phyloP scores from a whole-genome alignment of 2,888 invertebrate species.

The Parnassius smintheus region DNA sequence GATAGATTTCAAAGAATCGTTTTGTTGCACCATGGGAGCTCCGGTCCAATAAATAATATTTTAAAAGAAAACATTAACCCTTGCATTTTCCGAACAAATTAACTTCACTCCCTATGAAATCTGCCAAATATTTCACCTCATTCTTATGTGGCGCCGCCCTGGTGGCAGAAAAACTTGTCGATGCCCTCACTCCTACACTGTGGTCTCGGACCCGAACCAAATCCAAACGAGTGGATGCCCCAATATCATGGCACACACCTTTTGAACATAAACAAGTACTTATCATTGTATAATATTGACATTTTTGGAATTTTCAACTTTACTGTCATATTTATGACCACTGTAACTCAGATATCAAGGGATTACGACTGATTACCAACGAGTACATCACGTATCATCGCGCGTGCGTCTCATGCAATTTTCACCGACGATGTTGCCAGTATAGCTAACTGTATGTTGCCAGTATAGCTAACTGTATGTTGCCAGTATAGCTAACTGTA shows the following conservation, averaged over 20 bases:
- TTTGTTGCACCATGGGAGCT: too few relatives aligned
- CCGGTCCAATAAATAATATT: too few relatives aligned
- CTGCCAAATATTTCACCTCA: too few relatives aligned
- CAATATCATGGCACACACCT: neutral
- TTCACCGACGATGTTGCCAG: conserved; percentile 6
- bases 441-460: neutral
- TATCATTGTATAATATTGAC: conserved; percentile 8
- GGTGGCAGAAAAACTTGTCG: too few relatives aligned
- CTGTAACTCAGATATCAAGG: conserved; percentile 3
- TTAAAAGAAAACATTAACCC: too few relatives aligned
- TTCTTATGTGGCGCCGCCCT: too few relatives aligned
- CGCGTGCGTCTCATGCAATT: neutral
- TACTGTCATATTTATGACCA: conserved; percentile 26
- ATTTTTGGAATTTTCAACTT: conserved; percentile 22
- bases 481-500: neutral
- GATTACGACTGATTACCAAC: conserved; percentile 5
- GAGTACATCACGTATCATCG: neutral
- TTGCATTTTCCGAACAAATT: too few relatives aligned
- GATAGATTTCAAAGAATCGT: too few relatives aligned
- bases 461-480: neutral
- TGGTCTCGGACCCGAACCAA: neutral
- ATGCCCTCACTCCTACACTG: neutral
- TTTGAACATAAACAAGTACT: neutral
- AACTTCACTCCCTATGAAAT: too few relatives aligned
- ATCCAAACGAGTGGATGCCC: neutral